Evolutionary conservation across 2,888 invertebrate genomes (phyloP).

Genomic region (Nomada hirtipes): DNA sequence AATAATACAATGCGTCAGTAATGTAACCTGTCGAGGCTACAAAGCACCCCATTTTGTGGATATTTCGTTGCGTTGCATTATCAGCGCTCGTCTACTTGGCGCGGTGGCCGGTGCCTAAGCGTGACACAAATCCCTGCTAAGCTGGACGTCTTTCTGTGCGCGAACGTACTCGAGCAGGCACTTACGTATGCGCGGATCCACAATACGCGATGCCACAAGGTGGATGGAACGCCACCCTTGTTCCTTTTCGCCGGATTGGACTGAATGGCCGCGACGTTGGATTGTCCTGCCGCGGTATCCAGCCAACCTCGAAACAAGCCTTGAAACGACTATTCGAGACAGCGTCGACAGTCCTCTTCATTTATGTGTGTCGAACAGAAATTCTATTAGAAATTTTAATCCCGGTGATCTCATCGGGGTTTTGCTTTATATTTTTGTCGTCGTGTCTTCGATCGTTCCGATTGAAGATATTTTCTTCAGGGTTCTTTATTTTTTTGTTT

Average conservation of each 20-base stretch:
- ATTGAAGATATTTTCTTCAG: too few species aligned
- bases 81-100: conserved; percentile 10
- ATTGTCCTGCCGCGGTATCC: conserved; percentile 57
- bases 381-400: background rate
- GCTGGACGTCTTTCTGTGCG: conserved; percentile 72
- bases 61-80: conserved; percentile 24
- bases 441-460: too few species aligned
- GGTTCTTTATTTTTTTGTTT: too few species aligned
- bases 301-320: conserved; percentile 45
- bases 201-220: conserved; percentile 61
- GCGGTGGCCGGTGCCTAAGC: conserved; percentile 72
- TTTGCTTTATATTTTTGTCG: too few species aligned
- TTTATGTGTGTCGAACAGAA: background rate
- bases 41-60: background rate
- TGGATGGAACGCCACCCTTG: conserved; percentile 76
- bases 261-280: conserved; percentile 80
- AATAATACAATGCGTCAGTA: too few species aligned
- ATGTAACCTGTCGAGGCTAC: too few species aligned
- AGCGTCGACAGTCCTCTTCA: background rate
- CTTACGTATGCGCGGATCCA: conserved; percentile 79
- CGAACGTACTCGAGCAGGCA: conserved; percentile 59
- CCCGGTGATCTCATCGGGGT: too few species aligned
- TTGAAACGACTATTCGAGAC: conserved; percentile 13
- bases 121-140: conserved; percentile 82
- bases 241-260: conserved; percentile 82